These are phyloP conservation scores for Asarcornis scutulata DNA, from an alignment of 2,113 vertebrate genomes.

Conservation along the genomic window DNA sequence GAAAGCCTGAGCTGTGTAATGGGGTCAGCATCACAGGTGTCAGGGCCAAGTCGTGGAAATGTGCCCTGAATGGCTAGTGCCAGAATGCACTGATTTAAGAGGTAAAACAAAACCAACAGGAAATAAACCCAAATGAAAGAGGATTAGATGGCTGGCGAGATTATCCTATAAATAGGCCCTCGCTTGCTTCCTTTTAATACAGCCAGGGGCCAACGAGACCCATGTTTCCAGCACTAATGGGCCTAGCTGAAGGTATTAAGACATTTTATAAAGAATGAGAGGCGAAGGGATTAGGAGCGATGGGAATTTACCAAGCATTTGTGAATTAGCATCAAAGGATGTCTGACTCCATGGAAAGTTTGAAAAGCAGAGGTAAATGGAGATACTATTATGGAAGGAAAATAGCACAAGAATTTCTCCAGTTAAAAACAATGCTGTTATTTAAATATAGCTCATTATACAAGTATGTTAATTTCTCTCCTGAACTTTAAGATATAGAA, in stretches of 20 bases:
- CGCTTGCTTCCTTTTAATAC: constrained; percentile 3
- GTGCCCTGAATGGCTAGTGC: neutral
- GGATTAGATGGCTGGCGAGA: constrained; percentile 1
- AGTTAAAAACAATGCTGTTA: constrained; percentile 30
- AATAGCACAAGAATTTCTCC: neutral
- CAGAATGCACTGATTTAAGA: neutral
- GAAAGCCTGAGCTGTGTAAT: neutral
- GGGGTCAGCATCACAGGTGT: neutral
- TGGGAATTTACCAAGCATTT: neutral
- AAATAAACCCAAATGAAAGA: constrained; percentile 37
- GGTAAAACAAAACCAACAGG: constrained; percentile 5
- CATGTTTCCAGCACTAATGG: constrained; percentile 50
- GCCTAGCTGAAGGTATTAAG: constrained; percentile 39
- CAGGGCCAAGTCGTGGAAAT: neutral
- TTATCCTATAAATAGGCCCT: constrained; percentile 20
- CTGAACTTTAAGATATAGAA: constrained; percentile 53
- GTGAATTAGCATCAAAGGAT: constrained; percentile 56
- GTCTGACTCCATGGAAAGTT: constrained; percentile 29
- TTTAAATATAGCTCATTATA: constrained; percentile 37
- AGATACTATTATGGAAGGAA: constrained; percentile 5
- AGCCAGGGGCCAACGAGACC: neutral
- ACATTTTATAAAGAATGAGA: constrained; percentile 56
- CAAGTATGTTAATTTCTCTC: constrained; percentile 37
- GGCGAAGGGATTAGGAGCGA: constrained; percentile 36
- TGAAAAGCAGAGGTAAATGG: constrained; percentile 21